Base-by-base conservation (phyloP, 1,140 invertebrate genomes). In the Bombus haemorrhoidalis region DNA sequence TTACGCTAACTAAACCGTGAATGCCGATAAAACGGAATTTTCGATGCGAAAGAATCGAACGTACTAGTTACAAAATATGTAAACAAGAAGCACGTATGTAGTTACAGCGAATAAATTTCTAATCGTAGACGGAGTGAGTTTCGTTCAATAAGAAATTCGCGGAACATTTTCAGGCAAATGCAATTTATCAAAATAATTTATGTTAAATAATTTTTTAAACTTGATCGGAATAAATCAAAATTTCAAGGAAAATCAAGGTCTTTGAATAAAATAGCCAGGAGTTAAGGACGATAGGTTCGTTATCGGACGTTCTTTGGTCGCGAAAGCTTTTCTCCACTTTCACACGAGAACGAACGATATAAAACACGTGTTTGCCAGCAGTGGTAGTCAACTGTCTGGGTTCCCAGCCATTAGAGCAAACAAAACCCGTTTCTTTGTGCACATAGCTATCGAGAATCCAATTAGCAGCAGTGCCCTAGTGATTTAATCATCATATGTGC, bases 251-350 rank as follows among this genome's bases (percentile, higher is more conserved):
- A 32, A 13, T 68, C 34, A 34, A 68, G 66, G 34, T 68, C 18
- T 34, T 18, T 2, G 6, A 3, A 1, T 43, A 39, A 73, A 53
- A 12, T 34, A 32, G 8, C 22, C n/a, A 53, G 66, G 12, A 82
- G 34, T 3, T 9, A 75, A 47, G 5, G 34, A 22, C 74, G 59
- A 47, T 80, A 53, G 47, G 69, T 75, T 87, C 62, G 59, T 41
- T 34, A 62, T 57, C 68, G 8, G 47, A 10, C 34, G 22, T 53
- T 69, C 66, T 68, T 13, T 64, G 37, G 1, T 83, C 80, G 80
- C 73, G 85, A 77, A 47, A 83, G 47, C 59, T 89, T 83, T 86
- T 89, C 72, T 89, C 80, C 62, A 83, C 87, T 89, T 89, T 89
- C 87, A 81, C 87, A 32, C 64, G 57, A 43, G 72, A 74, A 82